Base-by-base conservation (phyloP, 2,888 invertebrate genomes). In the Trichopria drosophilae region DNA sequence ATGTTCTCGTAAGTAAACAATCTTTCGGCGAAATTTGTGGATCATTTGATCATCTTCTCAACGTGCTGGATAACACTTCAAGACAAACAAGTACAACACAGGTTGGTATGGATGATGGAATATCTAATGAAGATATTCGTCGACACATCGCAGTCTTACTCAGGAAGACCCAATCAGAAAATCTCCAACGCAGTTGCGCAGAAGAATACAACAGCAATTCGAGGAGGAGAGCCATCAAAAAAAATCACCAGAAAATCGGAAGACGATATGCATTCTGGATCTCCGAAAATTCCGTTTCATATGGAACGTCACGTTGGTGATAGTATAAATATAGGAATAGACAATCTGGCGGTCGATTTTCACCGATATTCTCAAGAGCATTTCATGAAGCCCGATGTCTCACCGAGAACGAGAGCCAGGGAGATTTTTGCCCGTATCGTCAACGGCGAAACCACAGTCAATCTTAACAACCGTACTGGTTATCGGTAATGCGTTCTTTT, bases 111-210 rank as follows among this genome's bases (percentile, higher is more conserved):
- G 45, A 18, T 53, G 42, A 16, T 54, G 24, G 48, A 61, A 13
- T n/a, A 24, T 31, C 4, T 41, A 12, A 18, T 19, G 58, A 56
- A 3, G 63, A 67, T 5, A 65, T 73, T 29, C 65, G 60, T 29
- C 56, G 60, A 15, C 59, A 58, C 7, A 56, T 74, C 6, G 62
- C 61, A 0, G 62, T 61, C 7, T 56, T 72, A 3, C 66, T 74
- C n/a, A 61, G 73, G 0, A 66, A 73, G 41, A 72, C 73, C 3
- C 73, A 73, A 42, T 75, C 75, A 0, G 73, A 72, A 43, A 71
- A 65, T 29, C 53, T 70, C 3, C 57, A 63, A 16, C 54, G 64
- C 0, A 63, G 64, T 2, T 59, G 51, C 36, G n/a, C n/a, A n/a
- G n/a, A n/a, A n/a, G n/a, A n/a, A n/a, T n/a, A n/a, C n/a, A n/a